Evolutionary conservation across 2,797 vertebrate genomes (phyloP).

Genomic region (Stomatorhinus walkeri): DNA sequence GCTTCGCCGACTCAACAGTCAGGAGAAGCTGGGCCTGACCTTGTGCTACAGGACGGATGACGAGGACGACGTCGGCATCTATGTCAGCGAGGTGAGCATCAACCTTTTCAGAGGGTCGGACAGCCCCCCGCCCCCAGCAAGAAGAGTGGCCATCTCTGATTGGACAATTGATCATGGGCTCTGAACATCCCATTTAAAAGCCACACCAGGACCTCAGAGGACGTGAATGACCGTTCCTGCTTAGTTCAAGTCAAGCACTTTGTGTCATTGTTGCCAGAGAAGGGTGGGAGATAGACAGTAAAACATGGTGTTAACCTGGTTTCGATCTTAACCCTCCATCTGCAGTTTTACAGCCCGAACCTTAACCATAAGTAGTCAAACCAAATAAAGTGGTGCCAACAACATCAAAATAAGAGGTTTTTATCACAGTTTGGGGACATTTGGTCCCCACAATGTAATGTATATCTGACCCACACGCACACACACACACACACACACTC

Average conservation of each 20-base stretch:
- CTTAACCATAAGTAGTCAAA: not conserved
- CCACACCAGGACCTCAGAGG: not conserved
- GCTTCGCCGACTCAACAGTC: constrained; percentile 79
- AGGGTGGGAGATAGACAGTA: not conserved
- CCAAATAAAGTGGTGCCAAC: not conserved
- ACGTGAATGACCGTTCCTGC: not conserved
- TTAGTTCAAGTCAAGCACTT: not conserved
- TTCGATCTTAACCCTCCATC: not conserved
- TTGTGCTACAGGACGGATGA: constrained; percentile 95
- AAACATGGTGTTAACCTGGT: not conserved
- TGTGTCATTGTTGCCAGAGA: not conserved
- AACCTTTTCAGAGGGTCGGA: not conserved
- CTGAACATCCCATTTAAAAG: not conserved
- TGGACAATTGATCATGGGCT: not conserved
- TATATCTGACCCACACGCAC: not conserved
- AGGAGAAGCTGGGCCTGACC: constrained; percentile 90
- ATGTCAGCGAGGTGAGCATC: constrained; percentile 83
- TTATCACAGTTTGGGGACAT: not conserved
- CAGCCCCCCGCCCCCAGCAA: not conserved
- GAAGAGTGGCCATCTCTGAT: not conserved
- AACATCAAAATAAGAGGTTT: not conserved
- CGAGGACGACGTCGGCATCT: constrained; percentile 88
- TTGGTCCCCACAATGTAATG: not conserved
- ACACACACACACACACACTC: not conserved
- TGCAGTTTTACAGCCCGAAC: not conserved